Evolutionary conservation across 2,797 vertebrate genomes (phyloP), one percentile per base, ranked within the genome.

Genomic region (Tragopan temminckii): DNA sequence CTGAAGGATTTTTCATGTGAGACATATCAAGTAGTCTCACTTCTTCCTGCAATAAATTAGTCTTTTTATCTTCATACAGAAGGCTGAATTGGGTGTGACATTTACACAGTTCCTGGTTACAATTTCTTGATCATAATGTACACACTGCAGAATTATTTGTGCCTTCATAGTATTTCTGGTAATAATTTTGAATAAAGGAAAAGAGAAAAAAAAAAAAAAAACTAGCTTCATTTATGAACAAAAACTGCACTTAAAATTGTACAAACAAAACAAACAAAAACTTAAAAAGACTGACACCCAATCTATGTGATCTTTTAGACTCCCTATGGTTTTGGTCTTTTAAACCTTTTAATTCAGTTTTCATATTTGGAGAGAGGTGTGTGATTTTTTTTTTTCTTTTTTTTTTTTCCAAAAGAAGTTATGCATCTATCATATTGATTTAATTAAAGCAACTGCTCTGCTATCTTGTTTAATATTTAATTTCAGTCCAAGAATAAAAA

Each of bases 391-490:
- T 42, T 2, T 43, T 18, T 18, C n/a, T 9, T 45, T 20, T 45
- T 11, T 43, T 45, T 46, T 23, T 46, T 21, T 86, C 29, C 76
- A 42, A 74, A 77, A 52, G 63, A 63, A 76, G 53, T 24, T 50
- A 43, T 58, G 40, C 71, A 27, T 91, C 85, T 76, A 14, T 79
- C 1, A 7, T 80, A 57, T 61, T 92, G 59, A 80, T 82, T 93
- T 90, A 80, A 57, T 85, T 6, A n/a, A 48, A 81, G 81, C 76
- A 77, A 85, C 67, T 62, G 75, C 79, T 72, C 81, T 87, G 25
- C 90, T 92, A 74, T 77, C 89, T 91, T 89, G 72, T 95, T 69
- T 91, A 93, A 67, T 53, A 52, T 27, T 62, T 58, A 62, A 88
- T 8, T 91, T 77, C 29, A 69, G 80, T 61, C 59, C 53, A 74